These are phyloP conservation scores for Anastrepha ludens DNA, from an alignment of 1,140 invertebrate species.

Conservation along the genomic window DNA sequence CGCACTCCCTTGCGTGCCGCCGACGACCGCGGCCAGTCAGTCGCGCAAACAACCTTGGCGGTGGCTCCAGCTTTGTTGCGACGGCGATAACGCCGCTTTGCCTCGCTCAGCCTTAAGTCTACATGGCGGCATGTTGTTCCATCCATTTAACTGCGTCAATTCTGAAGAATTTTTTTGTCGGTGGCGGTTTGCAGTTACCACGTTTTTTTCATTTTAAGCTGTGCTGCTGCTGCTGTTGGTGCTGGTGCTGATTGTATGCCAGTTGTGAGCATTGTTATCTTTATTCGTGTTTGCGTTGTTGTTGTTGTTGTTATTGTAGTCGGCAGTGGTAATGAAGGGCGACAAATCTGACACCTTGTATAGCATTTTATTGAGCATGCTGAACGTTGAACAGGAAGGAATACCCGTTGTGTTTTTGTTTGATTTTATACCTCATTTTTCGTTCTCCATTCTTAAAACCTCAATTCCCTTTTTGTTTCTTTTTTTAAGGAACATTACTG, in stretches of 20 bases:
- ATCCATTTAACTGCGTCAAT: neutral
- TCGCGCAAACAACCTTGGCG: conserved; percentile 33
- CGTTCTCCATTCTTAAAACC: neutral
- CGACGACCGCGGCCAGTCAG: neutral
- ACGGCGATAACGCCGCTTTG: neutral
- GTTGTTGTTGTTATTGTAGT: conserved; percentile 10
- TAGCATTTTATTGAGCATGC: conserved; percentile 79
- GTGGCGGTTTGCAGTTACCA: too few relatives aligned
- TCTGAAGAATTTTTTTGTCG: conserved; percentile 16
- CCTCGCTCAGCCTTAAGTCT: neutral
- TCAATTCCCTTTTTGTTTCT: neutral
- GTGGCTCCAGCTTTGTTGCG: conserved; percentile 9
- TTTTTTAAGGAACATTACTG: neutral
- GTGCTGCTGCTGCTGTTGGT: neutral
- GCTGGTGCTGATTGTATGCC: neutral
- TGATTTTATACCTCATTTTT: conserved; percentile 31
- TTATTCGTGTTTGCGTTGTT: neutral
- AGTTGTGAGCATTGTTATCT: conserved; percentile 20
- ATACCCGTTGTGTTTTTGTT: conserved; percentile 76
- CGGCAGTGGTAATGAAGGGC: conserved; percentile 69
- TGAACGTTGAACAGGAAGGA: conserved; percentile 89
- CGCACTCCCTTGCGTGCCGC: neutral
- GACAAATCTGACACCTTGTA: conserved; percentile 74
- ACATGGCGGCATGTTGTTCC: neutral
- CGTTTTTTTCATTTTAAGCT: conserved; percentile 4